These are phyloP conservation scores for Eremophila alpestris DNA, from an alignment of 2,797 vertebrate genomes.

Conservation along the genomic window DNA sequence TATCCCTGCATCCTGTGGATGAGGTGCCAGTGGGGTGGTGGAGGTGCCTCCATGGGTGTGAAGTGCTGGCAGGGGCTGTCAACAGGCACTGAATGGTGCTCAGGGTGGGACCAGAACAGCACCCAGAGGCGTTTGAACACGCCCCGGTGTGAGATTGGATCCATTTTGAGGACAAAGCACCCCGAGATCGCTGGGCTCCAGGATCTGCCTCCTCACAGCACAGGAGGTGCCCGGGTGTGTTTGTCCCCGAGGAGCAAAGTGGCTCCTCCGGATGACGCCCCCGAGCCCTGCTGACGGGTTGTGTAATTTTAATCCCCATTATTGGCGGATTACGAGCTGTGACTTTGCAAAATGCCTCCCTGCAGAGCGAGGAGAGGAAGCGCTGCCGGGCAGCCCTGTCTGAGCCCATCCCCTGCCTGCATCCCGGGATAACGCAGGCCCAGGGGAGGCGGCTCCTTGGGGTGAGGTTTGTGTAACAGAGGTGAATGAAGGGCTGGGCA, in stretches of 20 bases:
- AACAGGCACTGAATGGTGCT: background rate
- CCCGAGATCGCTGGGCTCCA: background rate
- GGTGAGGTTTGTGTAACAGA: background rate
- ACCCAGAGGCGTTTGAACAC: background rate
- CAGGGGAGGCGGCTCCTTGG: rapidly evolving
- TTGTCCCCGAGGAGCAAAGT: background rate
- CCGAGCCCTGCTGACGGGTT: background rate
- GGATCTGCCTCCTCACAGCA: rapidly evolving
- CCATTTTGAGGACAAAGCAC: background rate
- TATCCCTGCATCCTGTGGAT: rapidly evolving
- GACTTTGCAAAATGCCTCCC: conserved; percentile 44
- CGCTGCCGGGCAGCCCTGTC: background rate
- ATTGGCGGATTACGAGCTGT: conserved; percentile 50
- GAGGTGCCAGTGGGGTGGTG: rapidly evolving
- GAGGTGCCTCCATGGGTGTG: background rate
- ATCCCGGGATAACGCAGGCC: background rate
- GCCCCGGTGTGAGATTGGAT: rapidly evolving
- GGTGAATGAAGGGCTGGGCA: background rate
- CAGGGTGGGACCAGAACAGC: background rate
- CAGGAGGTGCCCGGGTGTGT: background rate
- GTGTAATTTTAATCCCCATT: conserved; percentile 54
- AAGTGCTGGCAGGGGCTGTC: background rate
- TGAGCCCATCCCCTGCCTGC: background rate
- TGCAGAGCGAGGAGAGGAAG: background rate
- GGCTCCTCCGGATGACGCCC: background rate